A percentile compares a stretch with the other conserved stretches of the same genome.
Conservation (phyloP, 2,888 invertebrate species). For the Ernsta delagoae region DNA sequence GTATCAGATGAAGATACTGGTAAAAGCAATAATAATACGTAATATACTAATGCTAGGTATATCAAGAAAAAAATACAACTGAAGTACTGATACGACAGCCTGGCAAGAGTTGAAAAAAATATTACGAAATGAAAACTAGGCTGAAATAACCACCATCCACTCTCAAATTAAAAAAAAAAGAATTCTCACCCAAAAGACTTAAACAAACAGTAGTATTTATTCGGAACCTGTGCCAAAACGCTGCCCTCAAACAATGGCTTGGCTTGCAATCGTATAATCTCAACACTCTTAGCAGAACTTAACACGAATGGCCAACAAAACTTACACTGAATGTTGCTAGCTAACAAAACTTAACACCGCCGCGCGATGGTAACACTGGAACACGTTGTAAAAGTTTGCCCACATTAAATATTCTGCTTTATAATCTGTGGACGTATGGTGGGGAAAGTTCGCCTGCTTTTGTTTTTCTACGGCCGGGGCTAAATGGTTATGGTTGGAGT, state of each 20-base stretch:
- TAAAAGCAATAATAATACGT: neutral
- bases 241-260: slow-evolving; percentile 20
- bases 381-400: slow-evolving; percentile 22
- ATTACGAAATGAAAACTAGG: neutral
- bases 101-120: neutral
- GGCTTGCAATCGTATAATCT: slow-evolving; percentile 24
- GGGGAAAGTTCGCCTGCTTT: slow-evolving; percentile 11
- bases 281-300: slow-evolving; percentile 25
- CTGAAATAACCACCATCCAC: neutral
- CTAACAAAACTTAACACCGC: slow-evolving; percentile 21
- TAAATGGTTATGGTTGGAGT: neutral
- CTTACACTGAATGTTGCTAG: slow-evolving; percentile 1
- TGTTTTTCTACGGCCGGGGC: slow-evolving; percentile 8
- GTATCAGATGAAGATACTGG: too few relatives aligned
- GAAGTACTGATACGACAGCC: too few relatives aligned
- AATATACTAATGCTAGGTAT: neutral
- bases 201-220: slow-evolving; percentile 37
- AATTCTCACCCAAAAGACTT: neutral
- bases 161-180: slow-evolving; percentile 13
- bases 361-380: slow-evolving; percentile 9
- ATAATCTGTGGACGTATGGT: slow-evolving; percentile 29
- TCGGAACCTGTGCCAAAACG: slow-evolving; percentile 33
- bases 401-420: slow-evolving; percentile 28
- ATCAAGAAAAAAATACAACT: too few relatives aligned
- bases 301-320: slow-evolving; percentile 25